Evolutionary conservation across 2,888 invertebrate species (phyloP).

Genomic region (Pimpla rufipes): DNA sequence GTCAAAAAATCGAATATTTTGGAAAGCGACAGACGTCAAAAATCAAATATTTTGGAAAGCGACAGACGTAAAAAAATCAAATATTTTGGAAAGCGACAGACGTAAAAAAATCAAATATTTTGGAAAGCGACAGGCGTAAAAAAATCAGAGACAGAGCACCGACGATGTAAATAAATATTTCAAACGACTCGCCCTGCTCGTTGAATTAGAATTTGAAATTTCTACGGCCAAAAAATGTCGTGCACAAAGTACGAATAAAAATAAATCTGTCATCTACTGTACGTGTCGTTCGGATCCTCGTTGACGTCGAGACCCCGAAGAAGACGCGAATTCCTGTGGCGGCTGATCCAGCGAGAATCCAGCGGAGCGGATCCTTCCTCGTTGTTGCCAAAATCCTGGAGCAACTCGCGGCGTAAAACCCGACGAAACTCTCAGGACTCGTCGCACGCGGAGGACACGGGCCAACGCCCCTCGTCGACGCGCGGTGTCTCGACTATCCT

Average conservation of each 20-base stretch:
- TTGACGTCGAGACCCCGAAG: slow-evolving; percentile 23
- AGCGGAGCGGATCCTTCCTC: slow-evolving; percentile 11
- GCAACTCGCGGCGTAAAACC: slow-evolving; percentile 28
- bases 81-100: slow-evolving; percentile 31
- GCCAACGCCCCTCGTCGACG: slow-evolving; percentile 82
- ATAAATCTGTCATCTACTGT: slow-evolving; percentile 46
- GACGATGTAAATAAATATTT: neutral
- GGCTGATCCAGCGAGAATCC: slow-evolving; percentile 10
- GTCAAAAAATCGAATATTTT: too few species aligned
- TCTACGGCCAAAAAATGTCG: neutral
- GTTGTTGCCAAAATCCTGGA: slow-evolving; percentile 35
- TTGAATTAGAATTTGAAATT: neutral
- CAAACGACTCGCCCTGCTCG: neutral
- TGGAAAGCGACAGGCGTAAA: slow-evolving; percentile 33
- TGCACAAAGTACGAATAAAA: neutral
- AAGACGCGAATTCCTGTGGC: slow-evolving; percentile 15
- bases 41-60: too few species aligned
- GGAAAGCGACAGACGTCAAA: too few species aligned
- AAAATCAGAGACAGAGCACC: neutral
- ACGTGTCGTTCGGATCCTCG: slow-evolving; percentile 40
- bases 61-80: too few species aligned
- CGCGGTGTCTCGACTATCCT: slow-evolving; percentile 79
- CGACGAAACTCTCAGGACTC: slow-evolving; percentile 47
- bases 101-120: too few species aligned
- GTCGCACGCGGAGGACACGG: slow-evolving; percentile 67